Percentiles rank a stretch among this genome's conserved stretches.
These are phyloP conservation scores for Atractosteus spatula DNA, from an alignment of 2,113 vertebrate genomes.

Conservation along the genomic window DNA sequence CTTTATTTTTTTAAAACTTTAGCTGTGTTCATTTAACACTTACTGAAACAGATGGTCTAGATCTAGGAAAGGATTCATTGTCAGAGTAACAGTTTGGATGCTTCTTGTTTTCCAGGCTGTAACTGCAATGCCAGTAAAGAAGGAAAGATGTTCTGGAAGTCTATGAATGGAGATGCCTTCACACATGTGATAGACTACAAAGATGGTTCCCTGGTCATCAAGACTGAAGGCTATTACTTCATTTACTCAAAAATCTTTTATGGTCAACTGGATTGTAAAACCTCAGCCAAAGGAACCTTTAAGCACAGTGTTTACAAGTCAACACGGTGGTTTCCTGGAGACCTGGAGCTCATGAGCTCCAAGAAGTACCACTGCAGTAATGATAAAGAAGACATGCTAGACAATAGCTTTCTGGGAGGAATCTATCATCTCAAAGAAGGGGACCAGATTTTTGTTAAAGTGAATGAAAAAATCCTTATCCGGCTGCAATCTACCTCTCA, in stretches of 20 bases:
- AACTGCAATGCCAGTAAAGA: not conserved
- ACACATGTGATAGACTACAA: slow-evolving; percentile 58
- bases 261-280: not conserved
- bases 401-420: slow-evolving; percentile 72
- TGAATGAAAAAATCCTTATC: too few species aligned
- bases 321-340: slow-evolving; percentile 37
- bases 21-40: too few species aligned
- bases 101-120: slow-evolving; percentile 28
- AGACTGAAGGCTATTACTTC: slow-evolving; percentile 66
- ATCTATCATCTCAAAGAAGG: slow-evolving; percentile 58
- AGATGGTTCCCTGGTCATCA: slow-evolving; percentile 49
- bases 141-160: slow-evolving; percentile 60
- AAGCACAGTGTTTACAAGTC: slow-evolving; percentile 51
- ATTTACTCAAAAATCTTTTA: slow-evolving; percentile 77
- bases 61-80: too few species aligned
- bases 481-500: too few species aligned
- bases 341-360: slow-evolving; percentile 56
- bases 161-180: slow-evolving; percentile 36
- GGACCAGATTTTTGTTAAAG: too few species aligned
- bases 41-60: too few species aligned
- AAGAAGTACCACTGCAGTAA: slow-evolving; percentile 18
- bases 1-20: too few species aligned
- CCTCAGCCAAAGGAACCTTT: not conserved
- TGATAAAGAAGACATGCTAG: slow-evolving; percentile 10
- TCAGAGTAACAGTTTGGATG: too few species aligned